Base-by-base conservation (phyloP, 2,113 vertebrate genomes). In the Bungarus multicinctus region DNA sequence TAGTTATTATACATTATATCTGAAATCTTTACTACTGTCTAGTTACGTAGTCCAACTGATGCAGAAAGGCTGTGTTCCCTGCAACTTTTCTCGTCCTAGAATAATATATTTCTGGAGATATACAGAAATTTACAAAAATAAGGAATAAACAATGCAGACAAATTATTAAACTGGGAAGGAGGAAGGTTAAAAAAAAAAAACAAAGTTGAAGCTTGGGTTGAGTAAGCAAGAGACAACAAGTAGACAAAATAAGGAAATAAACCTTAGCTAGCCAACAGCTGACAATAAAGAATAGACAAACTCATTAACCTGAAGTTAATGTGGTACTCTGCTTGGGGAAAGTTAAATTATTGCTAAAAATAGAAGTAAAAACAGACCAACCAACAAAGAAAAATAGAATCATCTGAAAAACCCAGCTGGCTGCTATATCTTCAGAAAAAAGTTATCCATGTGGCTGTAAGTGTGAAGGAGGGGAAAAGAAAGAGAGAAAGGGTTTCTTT, bases 281-380 rank as follows among this genome's bases (percentile, higher is more conserved):
- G 91, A 30, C 34, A 85, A 39, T 2, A 57, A 69, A 55, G 60
- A 69, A 69, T 30, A 81, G 69, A 39, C n/a, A 39, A 92, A 94
- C 58, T 89, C 88, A 88, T 69, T 85, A 93, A 2, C 0, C 20
- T 94, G 23, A 23, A 25, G 85, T 47, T 55, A 93, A 52, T 94
- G 23, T n/a, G 92, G 90, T 23, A 89, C 22, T 90, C 87, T 94
- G 39, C 57, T 58, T 91, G 93, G 89, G 27, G 39, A 5, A 89
- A 30, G 92, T 94, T 9, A 91, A 85, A 91, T 86, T 91, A 90
- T 93, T 89, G 39, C 50, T 90, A 69, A 69, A 47, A 90, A 27
- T 16, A 60, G n/a, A 52, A 30, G 30, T 43, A 27, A 39, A 27
- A 30, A 57, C 30, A 81, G 92, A 91, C 20, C 22, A 64, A n/a